Conservation (phyloP, 2,888 invertebrate species). For the Drosophila silvestris region DNA sequence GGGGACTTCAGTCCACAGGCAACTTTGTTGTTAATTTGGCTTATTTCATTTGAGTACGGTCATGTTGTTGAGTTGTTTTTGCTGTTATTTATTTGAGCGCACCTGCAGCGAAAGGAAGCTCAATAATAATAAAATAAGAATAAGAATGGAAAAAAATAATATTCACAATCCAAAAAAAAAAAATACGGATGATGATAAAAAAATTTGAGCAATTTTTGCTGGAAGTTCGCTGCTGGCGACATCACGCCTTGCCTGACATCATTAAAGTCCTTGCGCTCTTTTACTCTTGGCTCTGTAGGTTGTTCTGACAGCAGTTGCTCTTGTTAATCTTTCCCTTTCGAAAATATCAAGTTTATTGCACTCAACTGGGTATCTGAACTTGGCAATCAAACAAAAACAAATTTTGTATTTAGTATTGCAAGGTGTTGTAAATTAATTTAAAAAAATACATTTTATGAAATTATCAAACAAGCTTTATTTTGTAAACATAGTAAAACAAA, state of each 20-base stretch:
- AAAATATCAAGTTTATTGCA: slow-evolving; percentile 5
- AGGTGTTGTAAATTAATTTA: not conserved
- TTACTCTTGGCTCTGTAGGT: not conserved
- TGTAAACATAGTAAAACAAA: not conserved
- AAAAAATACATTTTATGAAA: not conserved
- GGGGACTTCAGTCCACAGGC: slow-evolving; percentile 13
- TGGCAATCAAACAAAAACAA: not conserved
- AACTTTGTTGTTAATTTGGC: slow-evolving; percentile 75
- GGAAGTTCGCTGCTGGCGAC: slow-evolving; percentile 38
- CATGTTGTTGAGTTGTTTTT: slow-evolving; percentile 48
- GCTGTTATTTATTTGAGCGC: slow-evolving; percentile 62
- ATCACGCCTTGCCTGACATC: slow-evolving; percentile 12
- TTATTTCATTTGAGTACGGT: slow-evolving; percentile 65
- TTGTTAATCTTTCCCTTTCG: slow-evolving; percentile 15
- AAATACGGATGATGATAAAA: slow-evolving; percentile 49
- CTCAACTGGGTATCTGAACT: not conserved
- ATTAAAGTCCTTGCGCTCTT: slow-evolving; percentile 14
- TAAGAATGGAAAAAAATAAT: not conserved
- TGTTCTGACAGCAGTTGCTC: slow-evolving; percentile 25
- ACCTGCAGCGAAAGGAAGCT: slow-evolving; percentile 43
- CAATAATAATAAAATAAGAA: slow-evolving; percentile 11
- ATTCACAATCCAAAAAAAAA: not conserved
- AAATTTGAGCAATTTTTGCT: slow-evolving; percentile 57
- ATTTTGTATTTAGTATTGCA: not conserved
- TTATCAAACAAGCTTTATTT: not conserved